These are phyloP conservation scores for Coenonympha arcania DNA, from an alignment of 2,888 invertebrate species.

Conservation along the genomic window DNA sequence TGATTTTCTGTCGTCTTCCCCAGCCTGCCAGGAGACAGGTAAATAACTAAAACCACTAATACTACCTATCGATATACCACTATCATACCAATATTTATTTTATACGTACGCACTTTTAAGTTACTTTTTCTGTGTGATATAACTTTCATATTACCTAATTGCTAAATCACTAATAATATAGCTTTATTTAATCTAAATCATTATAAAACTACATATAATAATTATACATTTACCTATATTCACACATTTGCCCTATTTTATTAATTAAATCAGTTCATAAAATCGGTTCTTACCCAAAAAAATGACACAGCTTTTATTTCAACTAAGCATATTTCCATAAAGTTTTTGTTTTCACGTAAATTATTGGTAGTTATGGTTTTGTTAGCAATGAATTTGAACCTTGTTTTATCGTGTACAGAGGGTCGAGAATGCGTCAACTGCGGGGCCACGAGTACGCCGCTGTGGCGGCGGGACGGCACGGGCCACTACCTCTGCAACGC, in stretches of 20 bases:
- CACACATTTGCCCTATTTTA: neutral
- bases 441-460: slow-evolving; percentile 97
- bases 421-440: slow-evolving; percentile 99
- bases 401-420: slow-evolving; percentile 73
- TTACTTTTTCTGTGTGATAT: slow-evolving; percentile 30
- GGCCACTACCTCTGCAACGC: slow-evolving; percentile 99
- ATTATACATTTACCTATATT: neutral
- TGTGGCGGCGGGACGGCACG: slow-evolving; percentile 98
- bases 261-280: neutral
- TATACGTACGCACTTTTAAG: slow-evolving; percentile 22
- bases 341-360: neutral
- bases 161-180: neutral
- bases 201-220: neutral
- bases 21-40: slow-evolving; percentile 76
- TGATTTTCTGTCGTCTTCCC: slow-evolving; percentile 73
- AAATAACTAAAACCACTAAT: slow-evolving; percentile 31
- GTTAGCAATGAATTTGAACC: neutral
- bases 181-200: neutral
- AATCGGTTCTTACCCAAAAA: neutral
- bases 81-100: too few relatives aligned
- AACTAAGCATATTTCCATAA: slow-evolving; percentile 3
- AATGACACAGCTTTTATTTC: neutral
- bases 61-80: too few relatives aligned
- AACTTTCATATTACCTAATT: too few relatives aligned
- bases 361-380: neutral